Evolutionary conservation across 2,113 vertebrate species (phyloP), one percentile per base, ranked within the genome.

Genomic region (Silurus glanis): DNA sequence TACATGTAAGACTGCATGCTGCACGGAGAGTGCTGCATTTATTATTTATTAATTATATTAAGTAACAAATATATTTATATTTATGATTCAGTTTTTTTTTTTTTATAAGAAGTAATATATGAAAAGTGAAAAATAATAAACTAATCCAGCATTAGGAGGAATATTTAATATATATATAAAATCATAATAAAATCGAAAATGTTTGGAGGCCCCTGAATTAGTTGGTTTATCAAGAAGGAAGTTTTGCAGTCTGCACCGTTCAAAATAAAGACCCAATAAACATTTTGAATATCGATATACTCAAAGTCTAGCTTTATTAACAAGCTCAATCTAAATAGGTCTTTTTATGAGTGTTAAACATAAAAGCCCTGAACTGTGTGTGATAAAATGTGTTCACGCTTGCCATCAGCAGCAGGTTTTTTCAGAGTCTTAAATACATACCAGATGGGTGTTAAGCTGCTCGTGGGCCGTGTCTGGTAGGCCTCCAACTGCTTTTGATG

Each of bases 381-480:
- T 79, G 67, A 74, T 75, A 76, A 85, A 88, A 90, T 89, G 83
- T 89, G 86, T 84, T 88, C 78, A 86, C 90, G 89, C 82, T 86
- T 83, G 91, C 93, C 92, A 93, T 95, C 93, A 94, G 93, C 88
- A 93, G 86, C 87, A 87, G 86, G 89, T 89, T 91, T 95, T 93
- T 91, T 91, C 37, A 92, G 92, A 92, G 93, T 93, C 90, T 88
- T 93, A 94, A 91, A 95, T 90, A 96, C 96, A 93, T 96, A 99
- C 98, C 97, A 98, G 95, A 96, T 99, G 98, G 93, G 94, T 93
- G 92, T 96, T 97, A 92, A 99, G 97, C 95, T 99, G 98, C 90
- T 99, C 97, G 91, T 95, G 95, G 89, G 98, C 97, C 76, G 98
- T 99, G 95, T 99, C 98, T 92, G 98, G 98, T 95, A 99, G 96